Base-by-base conservation (phyloP, 2,113 vertebrate genomes). In the Hippolais icterina region DNA sequence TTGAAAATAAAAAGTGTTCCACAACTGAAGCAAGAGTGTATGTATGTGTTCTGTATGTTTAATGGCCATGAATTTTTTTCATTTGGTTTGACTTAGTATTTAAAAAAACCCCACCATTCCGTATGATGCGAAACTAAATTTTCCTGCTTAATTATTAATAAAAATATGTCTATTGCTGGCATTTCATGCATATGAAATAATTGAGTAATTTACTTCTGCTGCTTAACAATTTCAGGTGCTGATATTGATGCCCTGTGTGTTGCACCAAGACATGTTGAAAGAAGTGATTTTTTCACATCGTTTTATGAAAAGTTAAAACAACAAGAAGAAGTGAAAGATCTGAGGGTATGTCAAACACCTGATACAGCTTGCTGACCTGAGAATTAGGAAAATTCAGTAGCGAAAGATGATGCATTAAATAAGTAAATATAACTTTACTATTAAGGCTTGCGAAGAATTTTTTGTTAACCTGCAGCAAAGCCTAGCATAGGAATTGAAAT, bases 201-300 rank as follows among this genome's bases (percentile, higher is more conserved):
- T 23, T 69, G 7, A 70, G 8, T 80, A 63, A 94, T 53, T 66
- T 74, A 47, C 29, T 82, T 93, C 15, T 85, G 15, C 31, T 95
- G 63, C 71, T 89, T 50, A 91, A 83, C 24, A 5, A 88, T 93
- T 97, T 84, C 94, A 99, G 99, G 98, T 97, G 98, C 99, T 94
- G 99, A 99, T 97, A 99, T 99, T 76, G 99, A 99, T 94, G 99
- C 98, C 11, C 97, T 99, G 37, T 99, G 99, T 96, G 98, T 99
- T 63, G 98, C 98, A 76, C 99, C 99, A 59, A 98, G 98, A 81
- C 99, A 99, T 86, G 97, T 99, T 82, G 98, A 99, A 86, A 98
- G 99, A 92, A 98, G 98, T 69, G 98, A 99, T 96, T 99, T 99
- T 97, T 99, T 99, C 97, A 98, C 98, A 52, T 99, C 99, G 0